Evolutionary conservation across 2,113 vertebrate genomes (phyloP).

Genomic region (Campylomormyrus tamandua): DNA sequence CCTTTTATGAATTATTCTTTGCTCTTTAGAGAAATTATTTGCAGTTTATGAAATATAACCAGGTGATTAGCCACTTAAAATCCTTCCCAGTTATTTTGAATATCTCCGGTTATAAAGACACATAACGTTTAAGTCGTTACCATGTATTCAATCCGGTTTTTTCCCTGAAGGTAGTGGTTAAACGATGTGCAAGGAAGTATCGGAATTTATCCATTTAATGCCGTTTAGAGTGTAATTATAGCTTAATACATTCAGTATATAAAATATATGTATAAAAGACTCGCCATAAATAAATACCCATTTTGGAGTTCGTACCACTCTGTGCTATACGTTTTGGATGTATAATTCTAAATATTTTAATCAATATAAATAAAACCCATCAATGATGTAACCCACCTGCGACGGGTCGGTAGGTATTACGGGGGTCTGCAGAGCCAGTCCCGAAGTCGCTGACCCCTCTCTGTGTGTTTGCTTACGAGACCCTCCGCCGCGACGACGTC

Average conservation of each 20-base stretch:
- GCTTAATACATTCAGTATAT: not conserved
- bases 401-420: not conserved
- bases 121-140: not conserved
- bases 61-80: not conserved
- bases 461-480: conserved; percentile 60
- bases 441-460: conserved; percentile 58
- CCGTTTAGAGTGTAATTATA: not conserved
- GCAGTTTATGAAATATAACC: not conserved
- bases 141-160: not conserved
- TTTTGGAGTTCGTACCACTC: not conserved
- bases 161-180: not conserved
- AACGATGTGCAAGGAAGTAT: not conserved
- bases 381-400: not conserved
- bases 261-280: not conserved
- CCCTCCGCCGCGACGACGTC: conserved; percentile 50
- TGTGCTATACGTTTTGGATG: not conserved
- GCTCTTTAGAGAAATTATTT: not conserved
- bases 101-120: not conserved
- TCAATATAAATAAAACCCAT: conserved; percentile 11
- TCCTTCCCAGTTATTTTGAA: not conserved
- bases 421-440: conserved; percentile 42
- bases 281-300: not conserved
- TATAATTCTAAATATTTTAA: not conserved
- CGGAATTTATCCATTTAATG: not conserved
- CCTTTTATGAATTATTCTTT: not conserved